phyloP scores from a whole-genome alignment of 2,113 vertebrate genomes.

The Cettia cetti region DNA sequence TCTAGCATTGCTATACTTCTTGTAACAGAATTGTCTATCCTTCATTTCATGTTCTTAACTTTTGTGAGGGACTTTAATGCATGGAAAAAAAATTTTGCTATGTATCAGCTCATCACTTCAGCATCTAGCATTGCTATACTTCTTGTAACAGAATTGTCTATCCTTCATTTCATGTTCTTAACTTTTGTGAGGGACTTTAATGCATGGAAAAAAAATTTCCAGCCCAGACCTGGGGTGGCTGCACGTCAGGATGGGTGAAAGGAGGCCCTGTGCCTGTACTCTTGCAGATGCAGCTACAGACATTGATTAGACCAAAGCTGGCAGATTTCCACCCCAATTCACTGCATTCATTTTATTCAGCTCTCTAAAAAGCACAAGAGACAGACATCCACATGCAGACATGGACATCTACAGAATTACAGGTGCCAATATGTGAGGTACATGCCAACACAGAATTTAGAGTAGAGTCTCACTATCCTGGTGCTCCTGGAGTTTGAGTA shows the following conservation, averaged over 20 bases:
- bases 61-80: neutral
- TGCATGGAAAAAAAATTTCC: neutral
- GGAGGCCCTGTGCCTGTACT: neutral
- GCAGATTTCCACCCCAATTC: neutral
- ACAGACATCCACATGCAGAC: neutral
- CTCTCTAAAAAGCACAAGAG: neutral
- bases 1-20: neutral
- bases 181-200: too few relatives aligned
- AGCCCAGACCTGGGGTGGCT: neutral
- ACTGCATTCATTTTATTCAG: neutral
- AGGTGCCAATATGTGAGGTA: neutral
- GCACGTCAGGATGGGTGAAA: neutral
- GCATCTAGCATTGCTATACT: too few relatives aligned
- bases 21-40: neutral
- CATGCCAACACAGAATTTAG: neutral
- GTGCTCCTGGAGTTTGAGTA: neutral
- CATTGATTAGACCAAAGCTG: neutral
- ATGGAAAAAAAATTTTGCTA: too few relatives aligned
- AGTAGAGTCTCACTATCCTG: neutral
- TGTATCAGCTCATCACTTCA: too few relatives aligned
- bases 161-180: too few relatives aligned
- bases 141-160: too few relatives aligned
- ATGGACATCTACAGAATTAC: neutral
- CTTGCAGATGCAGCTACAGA: neutral
- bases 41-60: neutral